phyloP scores from a whole-genome alignment of 2,113 vertebrate genomes.

The Oncorhynchus gorbuscha region DNA sequence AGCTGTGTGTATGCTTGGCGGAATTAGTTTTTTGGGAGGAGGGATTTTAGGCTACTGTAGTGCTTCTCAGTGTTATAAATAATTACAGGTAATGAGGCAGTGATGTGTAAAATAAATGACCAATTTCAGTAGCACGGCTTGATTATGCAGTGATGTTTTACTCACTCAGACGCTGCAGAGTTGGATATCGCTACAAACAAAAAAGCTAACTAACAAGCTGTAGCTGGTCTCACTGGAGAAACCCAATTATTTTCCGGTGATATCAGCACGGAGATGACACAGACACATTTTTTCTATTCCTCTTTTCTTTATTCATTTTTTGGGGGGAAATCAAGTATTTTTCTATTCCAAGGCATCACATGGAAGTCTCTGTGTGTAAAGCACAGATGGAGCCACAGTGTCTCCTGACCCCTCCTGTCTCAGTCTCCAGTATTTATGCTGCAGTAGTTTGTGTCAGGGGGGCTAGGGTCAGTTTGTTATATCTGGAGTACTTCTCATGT shows the following conservation, averaged over 20 bases:
- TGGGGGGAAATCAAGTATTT: background rate
- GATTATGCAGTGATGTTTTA: slow-evolving; percentile 17
- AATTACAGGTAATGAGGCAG: background rate
- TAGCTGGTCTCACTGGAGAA: slow-evolving; percentile 14
- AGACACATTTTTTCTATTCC: slow-evolving; percentile 5
- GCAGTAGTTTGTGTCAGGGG: no score
- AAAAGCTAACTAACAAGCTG: slow-evolving; percentile 37
- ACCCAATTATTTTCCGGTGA: slow-evolving; percentile 31
- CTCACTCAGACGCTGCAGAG: slow-evolving; percentile 4
- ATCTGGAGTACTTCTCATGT: no score
- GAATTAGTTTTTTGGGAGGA: no score
- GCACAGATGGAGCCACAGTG: background rate
- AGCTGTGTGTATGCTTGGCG: no score
- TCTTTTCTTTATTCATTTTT: background rate
- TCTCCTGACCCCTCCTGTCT: no score
- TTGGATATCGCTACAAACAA: slow-evolving; percentile 16
- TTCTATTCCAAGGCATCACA: background rate
- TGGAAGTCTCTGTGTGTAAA: background rate
- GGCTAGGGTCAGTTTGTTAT: no score
- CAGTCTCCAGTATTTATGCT: no score
- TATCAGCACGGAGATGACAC: background rate
- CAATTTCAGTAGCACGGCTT: background rate
- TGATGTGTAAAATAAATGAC: background rate
- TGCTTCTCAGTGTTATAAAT: no score
- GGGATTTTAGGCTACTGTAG: no score